phyloP scores from a whole-genome alignment of 1,140 invertebrate species.

The Drosophila biarmipes region DNA sequence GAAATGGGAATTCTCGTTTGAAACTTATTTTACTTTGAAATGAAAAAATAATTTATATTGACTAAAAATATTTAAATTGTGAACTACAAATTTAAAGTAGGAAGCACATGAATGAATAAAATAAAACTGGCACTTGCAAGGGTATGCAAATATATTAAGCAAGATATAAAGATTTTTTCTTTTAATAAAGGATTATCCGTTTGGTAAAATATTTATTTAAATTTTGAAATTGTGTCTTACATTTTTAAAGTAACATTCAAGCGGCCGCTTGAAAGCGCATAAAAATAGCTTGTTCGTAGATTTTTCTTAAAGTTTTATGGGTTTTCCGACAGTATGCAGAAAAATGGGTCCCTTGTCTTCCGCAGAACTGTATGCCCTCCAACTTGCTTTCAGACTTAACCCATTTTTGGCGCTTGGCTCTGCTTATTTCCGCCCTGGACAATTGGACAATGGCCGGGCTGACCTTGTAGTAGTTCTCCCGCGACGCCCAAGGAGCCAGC shows the following conservation, averaged over 20 bases:
- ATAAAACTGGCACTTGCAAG: too few species aligned
- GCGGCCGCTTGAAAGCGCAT: neutral
- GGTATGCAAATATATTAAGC: too few species aligned
- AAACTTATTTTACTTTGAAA: neutral
- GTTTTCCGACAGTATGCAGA: constrained; percentile 6
- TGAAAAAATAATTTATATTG: neutral
- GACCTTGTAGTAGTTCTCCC: constrained; percentile 54
- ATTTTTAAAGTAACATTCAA: too few species aligned
- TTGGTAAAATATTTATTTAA: too few species aligned
- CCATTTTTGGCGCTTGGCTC: constrained; percentile 18
- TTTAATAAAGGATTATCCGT: too few species aligned
- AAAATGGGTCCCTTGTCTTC: constrained; percentile 14
- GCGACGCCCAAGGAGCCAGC: constrained; percentile 24
- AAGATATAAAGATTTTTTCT: too few species aligned
- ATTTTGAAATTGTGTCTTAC: too few species aligned
- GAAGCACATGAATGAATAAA: too few species aligned
- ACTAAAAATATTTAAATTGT: neutral
- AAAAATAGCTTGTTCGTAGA: neutral
- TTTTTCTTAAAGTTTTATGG: neutral
- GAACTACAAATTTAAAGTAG: too few species aligned
- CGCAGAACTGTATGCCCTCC: constrained; percentile 13
- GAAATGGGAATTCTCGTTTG: neutral
- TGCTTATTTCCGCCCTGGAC: constrained; percentile 33
- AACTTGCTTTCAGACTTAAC: neutral
- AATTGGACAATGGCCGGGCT: constrained; percentile 44